These are phyloP conservation scores for Cheilosia grossa DNA, from an alignment of 2,888 invertebrate genomes.

Conservation along the genomic window DNA sequence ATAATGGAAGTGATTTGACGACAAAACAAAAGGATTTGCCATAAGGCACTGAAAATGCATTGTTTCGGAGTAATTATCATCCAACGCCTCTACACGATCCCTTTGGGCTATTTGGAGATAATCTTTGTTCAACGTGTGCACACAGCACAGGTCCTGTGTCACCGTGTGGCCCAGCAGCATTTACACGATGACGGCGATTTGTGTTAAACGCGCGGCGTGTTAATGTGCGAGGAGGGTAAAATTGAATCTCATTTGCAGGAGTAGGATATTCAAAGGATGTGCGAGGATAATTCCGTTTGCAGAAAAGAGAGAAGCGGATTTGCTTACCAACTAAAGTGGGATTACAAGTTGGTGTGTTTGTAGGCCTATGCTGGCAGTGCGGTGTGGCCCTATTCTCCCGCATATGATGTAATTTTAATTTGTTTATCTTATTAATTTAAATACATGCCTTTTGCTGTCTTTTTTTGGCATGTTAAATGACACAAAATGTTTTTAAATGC, in stretches of 20 bases:
- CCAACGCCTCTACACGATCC: neutral
- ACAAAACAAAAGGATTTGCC: constrained; percentile 53
- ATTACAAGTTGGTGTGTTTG: constrained; percentile 40
- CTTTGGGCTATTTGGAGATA: constrained; percentile 51
- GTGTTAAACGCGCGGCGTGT: constrained; percentile 11
- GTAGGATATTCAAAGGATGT: constrained; percentile 7
- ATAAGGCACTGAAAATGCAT: constrained; percentile 20
- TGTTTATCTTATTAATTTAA: neutral
- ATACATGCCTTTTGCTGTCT: neutral
- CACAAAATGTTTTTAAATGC: too few species aligned
- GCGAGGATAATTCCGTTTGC: constrained; percentile 11
- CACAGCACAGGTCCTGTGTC: constrained; percentile 43
- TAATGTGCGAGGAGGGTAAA: constrained; percentile 30
- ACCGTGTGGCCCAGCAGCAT: constrained; percentile 42
- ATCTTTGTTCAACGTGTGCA: constrained; percentile 60
- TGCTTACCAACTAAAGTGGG: constrained; percentile 43
- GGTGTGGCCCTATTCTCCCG: too few species aligned
- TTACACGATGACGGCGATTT: constrained; percentile 21
- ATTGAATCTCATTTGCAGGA: constrained; percentile 33
- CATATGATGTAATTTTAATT: neutral
- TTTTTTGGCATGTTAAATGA: too few species aligned
- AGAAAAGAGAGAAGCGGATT: constrained; percentile 14
- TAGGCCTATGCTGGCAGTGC: constrained; percentile 35
- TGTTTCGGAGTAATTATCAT: constrained; percentile 46
- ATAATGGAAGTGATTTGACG: constrained; percentile 49